Evolutionary conservation across 2,797 vertebrate species (phyloP), one percentile per base, ranked within the genome.

Genomic region (Rhynchonycteris naso): DNA sequence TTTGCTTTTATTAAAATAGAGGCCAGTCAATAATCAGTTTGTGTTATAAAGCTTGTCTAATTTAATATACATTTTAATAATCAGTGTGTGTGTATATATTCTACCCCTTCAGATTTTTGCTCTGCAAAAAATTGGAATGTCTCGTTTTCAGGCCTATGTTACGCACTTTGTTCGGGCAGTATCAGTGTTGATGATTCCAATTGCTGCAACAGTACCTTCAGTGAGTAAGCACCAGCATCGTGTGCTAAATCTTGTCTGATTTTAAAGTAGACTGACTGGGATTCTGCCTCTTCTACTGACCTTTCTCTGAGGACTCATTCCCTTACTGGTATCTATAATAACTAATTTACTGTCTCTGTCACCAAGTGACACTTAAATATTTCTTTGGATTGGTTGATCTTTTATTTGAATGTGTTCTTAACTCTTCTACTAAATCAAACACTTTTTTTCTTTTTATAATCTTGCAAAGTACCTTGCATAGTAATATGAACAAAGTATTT

Each of bases 151-250:
- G 98, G 99, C 96, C 58, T 83, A 98, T 0, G 19, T 97, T 18
- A 99, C 99, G 0, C 97, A 99, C 97, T 96, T 98, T 54, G 97
- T 99, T 59, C 98, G 99, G 10, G 98, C 88, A 0, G 14, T 99
- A 26, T 99, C 99, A 0, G 35, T 99, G 28, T 21, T 99, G 59
- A 99, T 99, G 99, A 97, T 99, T 52, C 99, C 99, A 4, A 50
- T 99, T 28, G 99, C 99, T 2, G 99, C 99, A 0, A 97, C 98
- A 0, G 99, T 99, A 5, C 99, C 99, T 5, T 99, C 99, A 0
- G 99, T 99, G 97, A 99, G 99, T 98, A 66, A 35, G 1, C n/a
- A 2, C 43, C 4, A 21, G 18, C 4, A 0, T n/a, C 10, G 12
- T 0, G 0, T 63, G 68, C 69, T 89, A n/a, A 58, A 5, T 33